phyloP scores from a whole-genome alignment of 2,113 vertebrate genomes.

The Pithys albifrons region DNA sequence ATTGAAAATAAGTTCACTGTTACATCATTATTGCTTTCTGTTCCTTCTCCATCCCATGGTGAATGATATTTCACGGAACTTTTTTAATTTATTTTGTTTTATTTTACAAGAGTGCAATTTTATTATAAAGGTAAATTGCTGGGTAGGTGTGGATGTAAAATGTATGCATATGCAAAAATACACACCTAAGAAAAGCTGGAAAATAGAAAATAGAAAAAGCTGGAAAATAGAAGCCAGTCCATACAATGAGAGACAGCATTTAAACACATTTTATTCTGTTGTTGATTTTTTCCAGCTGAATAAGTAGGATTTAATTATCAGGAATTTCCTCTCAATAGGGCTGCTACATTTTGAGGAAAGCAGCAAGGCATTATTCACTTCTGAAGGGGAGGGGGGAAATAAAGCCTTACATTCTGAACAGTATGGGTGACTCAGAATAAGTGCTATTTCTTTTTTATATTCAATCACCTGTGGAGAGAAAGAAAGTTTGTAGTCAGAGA shows the following conservation, averaged over 20 bases:
- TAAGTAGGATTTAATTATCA: neutral
- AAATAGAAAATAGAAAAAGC: neutral
- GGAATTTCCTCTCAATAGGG: neutral
- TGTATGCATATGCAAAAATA: neutral
- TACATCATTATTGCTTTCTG: neutral
- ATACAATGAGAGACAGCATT: neutral
- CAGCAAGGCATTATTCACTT: neutral
- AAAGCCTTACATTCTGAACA: neutral
- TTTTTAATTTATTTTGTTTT: neutral
- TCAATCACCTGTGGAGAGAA: neutral
- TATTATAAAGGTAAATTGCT: neutral
- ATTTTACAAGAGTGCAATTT: neutral
- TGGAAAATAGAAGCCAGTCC: neutral
- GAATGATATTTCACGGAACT: neutral
- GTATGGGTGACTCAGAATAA: neutral
- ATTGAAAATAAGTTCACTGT: conserved; percentile 10
- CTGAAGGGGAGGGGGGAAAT: neutral
- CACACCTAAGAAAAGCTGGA: neutral
- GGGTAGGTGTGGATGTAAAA: neutral
- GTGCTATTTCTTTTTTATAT: neutral
- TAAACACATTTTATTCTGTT: neutral
- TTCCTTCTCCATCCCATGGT: neutral
- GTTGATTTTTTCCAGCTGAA: neutral
- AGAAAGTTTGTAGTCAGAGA: neutral
- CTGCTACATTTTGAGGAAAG: neutral